phyloP scores from a whole-genome alignment of 2,888 invertebrate species.

The Ophion ellenae region DNA sequence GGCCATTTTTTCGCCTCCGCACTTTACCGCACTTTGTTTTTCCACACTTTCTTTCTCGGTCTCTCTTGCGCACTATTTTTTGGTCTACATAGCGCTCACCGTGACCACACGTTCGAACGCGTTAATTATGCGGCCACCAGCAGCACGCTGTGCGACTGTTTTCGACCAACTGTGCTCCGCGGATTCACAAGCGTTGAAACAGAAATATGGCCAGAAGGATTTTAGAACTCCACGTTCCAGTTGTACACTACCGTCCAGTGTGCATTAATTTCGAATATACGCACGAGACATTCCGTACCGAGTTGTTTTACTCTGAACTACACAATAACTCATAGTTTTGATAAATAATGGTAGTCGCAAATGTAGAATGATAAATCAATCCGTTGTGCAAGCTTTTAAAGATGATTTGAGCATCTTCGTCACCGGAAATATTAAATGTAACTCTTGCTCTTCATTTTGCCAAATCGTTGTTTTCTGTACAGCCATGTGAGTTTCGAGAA shows the following conservation, averaged over 20 bases:
- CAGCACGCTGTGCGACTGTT: conserved; percentile 22
- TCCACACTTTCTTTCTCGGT: background rate
- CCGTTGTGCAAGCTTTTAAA: background rate
- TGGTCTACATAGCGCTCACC: background rate
- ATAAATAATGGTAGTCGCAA: background rate
- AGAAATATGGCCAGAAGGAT: conserved; percentile 27
- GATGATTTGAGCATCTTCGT: background rate
- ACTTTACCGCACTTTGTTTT: background rate
- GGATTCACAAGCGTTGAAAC: conserved; percentile 30
- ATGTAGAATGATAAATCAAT: background rate
- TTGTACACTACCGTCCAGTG: background rate
- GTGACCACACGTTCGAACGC: conserved; percentile 36
- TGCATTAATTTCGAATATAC: conserved; percentile 10
- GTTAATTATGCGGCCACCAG: conserved; percentile 44
- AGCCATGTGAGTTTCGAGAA: background rate
- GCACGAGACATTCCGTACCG: background rate
- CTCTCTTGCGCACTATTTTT: conserved; percentile 14
- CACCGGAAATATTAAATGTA: background rate
- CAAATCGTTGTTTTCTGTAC: background rate
- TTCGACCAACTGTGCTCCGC: conserved; percentile 15
- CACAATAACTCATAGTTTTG: background rate
- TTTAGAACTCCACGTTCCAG: conserved; percentile 17
- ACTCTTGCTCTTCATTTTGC: background rate
- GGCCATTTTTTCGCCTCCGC: conserved; percentile 7
- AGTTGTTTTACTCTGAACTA: background rate